phyloP scores from a whole-genome alignment of 1,140 invertebrate genomes.

The Heliconius hermathena region DNA sequence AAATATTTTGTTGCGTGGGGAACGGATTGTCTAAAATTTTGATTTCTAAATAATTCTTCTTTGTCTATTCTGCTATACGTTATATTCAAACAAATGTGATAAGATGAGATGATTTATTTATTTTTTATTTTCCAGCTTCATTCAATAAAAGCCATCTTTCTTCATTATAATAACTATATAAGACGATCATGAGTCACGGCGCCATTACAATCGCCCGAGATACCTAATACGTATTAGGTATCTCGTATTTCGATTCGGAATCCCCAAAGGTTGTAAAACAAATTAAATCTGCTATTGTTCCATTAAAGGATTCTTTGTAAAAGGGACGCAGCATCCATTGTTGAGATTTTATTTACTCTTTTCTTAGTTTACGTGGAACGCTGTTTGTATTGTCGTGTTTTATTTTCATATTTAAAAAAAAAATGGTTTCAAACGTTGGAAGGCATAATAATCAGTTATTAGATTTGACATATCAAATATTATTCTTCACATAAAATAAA shows the following conservation, averaged over 20 bases:
- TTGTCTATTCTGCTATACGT: too few species aligned
- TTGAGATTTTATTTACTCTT: conserved; percentile 4
- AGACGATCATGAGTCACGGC: neutral
- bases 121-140: too few species aligned
- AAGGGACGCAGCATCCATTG: conserved; percentile 21
- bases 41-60: too few species aligned
- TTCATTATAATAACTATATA: too few species aligned
- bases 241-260: conserved; percentile 11
- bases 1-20: too few species aligned
- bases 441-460: neutral
- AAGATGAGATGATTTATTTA: too few species aligned
- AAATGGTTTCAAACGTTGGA: neutral
- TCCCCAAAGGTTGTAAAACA: neutral
- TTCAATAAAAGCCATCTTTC: too few species aligned
- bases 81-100: too few species aligned
- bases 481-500: neutral
- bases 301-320: conserved; percentile 24
- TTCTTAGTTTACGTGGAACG: neutral
- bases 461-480: neutral
- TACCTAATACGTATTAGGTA: neutral
- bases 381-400: neutral
- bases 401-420: too few species aligned
- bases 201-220: neutral
- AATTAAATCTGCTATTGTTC: conserved; percentile 24
- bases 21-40: too few species aligned